These are phyloP conservation scores for Myotis pilosus DNA, from an alignment of 2,797 vertebrate genomes.

Conservation along the genomic window DNA sequence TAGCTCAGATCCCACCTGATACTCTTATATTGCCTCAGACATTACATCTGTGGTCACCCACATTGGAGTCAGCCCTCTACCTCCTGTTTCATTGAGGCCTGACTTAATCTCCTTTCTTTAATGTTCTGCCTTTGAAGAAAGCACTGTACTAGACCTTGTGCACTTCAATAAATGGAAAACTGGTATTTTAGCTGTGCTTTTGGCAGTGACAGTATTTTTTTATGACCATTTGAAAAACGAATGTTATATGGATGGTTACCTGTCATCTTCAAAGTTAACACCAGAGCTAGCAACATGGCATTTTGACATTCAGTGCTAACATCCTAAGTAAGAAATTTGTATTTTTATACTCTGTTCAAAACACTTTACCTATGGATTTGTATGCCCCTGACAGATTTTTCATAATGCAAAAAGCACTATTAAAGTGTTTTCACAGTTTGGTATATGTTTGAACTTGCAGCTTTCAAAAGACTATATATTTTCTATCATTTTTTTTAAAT, in stretches of 20 bases:
- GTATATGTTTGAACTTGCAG: conserved; percentile 50
- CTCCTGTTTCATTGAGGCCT: background rate
- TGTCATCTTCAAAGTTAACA: conserved; percentile 55
- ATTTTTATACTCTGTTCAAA: conserved; percentile 43
- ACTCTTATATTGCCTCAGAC: background rate
- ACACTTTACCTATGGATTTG: conserved; percentile 27
- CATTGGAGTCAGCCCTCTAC: background rate
- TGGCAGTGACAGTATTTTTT: conserved; percentile 32
- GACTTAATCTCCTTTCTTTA: conserved; percentile 22
- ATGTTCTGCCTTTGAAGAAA: conserved; percentile 59
- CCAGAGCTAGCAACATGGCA: conserved; percentile 20
- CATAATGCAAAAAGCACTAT: conserved; percentile 20
- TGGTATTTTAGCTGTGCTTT: conserved; percentile 45
- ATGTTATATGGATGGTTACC: conserved; percentile 32
- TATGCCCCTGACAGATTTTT: background rate
- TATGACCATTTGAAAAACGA: conserved; percentile 44
- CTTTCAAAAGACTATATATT: conserved; percentile 37
- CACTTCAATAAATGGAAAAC: conserved; percentile 16
- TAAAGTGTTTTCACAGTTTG: conserved; percentile 45
- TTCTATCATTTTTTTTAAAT: conserved; percentile 44
- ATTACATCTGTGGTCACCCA: background rate
- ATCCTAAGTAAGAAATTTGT: conserved; percentile 12
- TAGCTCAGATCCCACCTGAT: background rate
- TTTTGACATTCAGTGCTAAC: conserved; percentile 33
- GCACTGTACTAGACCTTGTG: background rate